phyloP scores from a whole-genome alignment of 2,888 invertebrate species.

The Plebejus anna region DNA sequence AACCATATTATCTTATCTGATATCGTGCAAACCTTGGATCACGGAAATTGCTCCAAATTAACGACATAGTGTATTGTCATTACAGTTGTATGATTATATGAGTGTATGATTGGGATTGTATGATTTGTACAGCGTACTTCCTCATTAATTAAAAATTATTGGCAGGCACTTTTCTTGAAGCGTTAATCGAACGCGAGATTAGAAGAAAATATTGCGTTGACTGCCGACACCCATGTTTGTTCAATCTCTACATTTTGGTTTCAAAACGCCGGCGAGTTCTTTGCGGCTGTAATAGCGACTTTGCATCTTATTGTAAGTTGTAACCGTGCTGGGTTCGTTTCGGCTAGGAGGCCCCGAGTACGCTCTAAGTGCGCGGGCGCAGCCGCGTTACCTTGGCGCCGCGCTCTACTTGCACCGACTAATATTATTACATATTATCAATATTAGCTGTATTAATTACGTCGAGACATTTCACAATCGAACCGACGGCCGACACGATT shows the following conservation, averaged over 20 bases:
- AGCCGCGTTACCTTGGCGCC: slow-evolving; percentile 20
- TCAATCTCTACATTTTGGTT: background rate
- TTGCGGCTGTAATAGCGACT: background rate
- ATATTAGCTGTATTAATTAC: slow-evolving; percentile 18
- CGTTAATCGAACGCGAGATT: background rate
- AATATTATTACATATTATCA: slow-evolving; percentile 24
- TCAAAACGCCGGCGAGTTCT: background rate
- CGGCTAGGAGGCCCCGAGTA: background rate
- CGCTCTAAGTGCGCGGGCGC: background rate
- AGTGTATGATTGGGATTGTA: background rate
- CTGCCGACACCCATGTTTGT: background rate
- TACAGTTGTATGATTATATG: background rate
- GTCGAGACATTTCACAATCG: slow-evolving; percentile 1
- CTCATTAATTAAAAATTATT: background rate
- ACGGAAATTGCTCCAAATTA: slow-evolving; percentile 7
- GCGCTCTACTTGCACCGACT: slow-evolving; percentile 20
- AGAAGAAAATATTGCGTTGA: background rate
- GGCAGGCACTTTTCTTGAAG: background rate
- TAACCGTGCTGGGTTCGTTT: background rate
- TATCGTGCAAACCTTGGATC: background rate
- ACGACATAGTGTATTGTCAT: background rate
- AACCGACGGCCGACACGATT: background rate
- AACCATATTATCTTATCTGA: background rate
- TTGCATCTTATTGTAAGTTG: background rate
- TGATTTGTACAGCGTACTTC: no score